Percentiles rank a stretch among this genome's conserved stretches.
Evolutionary conservation across 2,797 vertebrate species (phyloP).

Genomic region (Oceanodroma leucorhoa): DNA sequence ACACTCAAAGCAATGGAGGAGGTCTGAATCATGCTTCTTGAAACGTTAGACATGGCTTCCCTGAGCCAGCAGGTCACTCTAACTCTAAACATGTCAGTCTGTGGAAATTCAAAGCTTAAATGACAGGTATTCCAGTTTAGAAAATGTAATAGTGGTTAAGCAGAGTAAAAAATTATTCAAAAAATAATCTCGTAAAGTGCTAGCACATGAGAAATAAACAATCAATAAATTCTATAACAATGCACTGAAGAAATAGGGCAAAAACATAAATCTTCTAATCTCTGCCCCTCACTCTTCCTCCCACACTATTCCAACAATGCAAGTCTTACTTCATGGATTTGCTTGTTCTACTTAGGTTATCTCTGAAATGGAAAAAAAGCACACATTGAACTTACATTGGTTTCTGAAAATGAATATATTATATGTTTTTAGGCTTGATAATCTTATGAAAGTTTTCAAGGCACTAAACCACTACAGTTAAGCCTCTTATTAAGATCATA

Average conservation of each 20-base stretch:
- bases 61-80: neutral
- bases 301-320: neutral
- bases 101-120: neutral
- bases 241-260: neutral
- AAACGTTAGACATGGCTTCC: neutral
- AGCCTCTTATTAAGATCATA: conserved; percentile 7
- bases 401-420: neutral
- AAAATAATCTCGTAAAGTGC: neutral
- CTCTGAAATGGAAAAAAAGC: conserved; percentile 1
- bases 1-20: neutral
- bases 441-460: conserved; percentile 7
- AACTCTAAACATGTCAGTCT: neutral
- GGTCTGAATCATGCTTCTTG: neutral
- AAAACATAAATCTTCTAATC: neutral
- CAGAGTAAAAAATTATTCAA: neutral
- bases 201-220: neutral
- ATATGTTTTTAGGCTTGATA: neutral
- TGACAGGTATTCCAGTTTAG: neutral
- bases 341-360: conserved; percentile 3
- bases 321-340: neutral
- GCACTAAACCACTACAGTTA: neutral
- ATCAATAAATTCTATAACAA: neutral
- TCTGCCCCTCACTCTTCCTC: neutral
- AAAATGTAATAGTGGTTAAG: neutral
- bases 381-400: neutral